Percentiles rank a stretch among this genome's conserved stretches.
Conservation (phyloP, 2,888 invertebrate genomes). For the Tetragonula carbonaria region DNA sequence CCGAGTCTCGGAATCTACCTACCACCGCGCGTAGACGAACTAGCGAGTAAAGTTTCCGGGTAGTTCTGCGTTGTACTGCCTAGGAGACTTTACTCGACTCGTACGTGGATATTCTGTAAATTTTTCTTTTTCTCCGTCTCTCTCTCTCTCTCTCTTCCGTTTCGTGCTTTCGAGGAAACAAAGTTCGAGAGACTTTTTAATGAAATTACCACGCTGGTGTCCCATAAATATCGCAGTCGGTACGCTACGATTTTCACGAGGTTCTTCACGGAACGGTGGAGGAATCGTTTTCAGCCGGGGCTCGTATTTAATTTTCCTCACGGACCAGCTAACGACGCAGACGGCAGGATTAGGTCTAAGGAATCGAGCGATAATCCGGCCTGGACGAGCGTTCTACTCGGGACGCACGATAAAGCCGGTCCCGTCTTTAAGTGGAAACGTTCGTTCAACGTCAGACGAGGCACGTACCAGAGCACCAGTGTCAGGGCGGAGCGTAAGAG, state of each 20-base stretch:
- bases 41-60: conserved; percentile 66
- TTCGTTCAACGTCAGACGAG: conserved; percentile 77
- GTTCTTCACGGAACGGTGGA: background rate
- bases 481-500: conserved; percentile 52
- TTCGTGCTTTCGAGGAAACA: background rate
- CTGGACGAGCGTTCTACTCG: conserved; percentile 58
- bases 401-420: conserved; percentile 67
- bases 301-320: conserved; percentile 44
- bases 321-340: conserved; percentile 42
- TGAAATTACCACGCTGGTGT: conserved; percentile 31
- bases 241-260: background rate
- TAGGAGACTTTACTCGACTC: conserved; percentile 30
- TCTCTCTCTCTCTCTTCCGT: too few relatives aligned
- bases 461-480: conserved; percentile 54
- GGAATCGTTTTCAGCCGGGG: conserved; percentile 12
- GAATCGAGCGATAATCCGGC: conserved; percentile 65
- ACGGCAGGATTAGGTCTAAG: conserved; percentile 60
- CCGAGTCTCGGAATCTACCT: conserved; percentile 52
- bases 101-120: conserved; percentile 27
- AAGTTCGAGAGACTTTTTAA: conserved; percentile 38
- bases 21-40: conserved; percentile 37
- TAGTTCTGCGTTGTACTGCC: conserved; percentile 68
- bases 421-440: conserved; percentile 76
- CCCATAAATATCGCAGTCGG: conserved; percentile 27
- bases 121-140: background rate